These are phyloP conservation scores for Rostratula benghalensis DNA, from an alignment of 2,113 vertebrate genomes.

Conservation along the genomic window DNA sequence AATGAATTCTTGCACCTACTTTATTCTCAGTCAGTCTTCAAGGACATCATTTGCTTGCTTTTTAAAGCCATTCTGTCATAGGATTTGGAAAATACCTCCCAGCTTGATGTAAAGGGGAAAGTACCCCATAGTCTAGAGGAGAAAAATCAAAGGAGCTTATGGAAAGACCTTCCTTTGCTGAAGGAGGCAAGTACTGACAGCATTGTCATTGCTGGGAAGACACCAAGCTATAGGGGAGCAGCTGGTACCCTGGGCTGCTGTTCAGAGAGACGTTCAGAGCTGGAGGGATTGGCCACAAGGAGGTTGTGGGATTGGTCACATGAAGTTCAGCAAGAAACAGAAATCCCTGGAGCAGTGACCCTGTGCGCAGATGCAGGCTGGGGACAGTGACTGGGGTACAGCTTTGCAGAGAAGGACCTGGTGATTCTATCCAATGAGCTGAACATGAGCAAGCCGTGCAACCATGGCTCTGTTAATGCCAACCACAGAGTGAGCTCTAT, in stretches of 20 bases:
- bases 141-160: not conserved
- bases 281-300: not conserved
- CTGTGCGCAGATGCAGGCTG: not conserved
- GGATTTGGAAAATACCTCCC: not conserved
- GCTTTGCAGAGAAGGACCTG: not conserved
- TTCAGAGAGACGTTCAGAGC: not conserved
- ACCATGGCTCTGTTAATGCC: not conserved
- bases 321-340: not conserved
- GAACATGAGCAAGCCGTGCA: not conserved
- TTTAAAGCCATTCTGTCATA: not conserved
- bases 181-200: not conserved
- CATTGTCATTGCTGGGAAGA: not conserved
- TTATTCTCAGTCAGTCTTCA: not conserved
- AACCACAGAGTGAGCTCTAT: not conserved
- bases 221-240: not conserved
- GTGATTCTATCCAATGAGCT: not conserved
- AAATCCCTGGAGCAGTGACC: not conserved
- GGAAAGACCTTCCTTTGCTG: not conserved
- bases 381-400: not conserved
- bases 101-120: not conserved
- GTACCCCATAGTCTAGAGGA: not conserved
- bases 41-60: not conserved
- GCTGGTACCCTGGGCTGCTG: not conserved
- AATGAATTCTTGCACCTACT: not conserved
- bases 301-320: not conserved